These are phyloP conservation scores for Sigmodon hispidus DNA, from an alignment of 2,113 vertebrate genomes.

Conservation along the genomic window DNA sequence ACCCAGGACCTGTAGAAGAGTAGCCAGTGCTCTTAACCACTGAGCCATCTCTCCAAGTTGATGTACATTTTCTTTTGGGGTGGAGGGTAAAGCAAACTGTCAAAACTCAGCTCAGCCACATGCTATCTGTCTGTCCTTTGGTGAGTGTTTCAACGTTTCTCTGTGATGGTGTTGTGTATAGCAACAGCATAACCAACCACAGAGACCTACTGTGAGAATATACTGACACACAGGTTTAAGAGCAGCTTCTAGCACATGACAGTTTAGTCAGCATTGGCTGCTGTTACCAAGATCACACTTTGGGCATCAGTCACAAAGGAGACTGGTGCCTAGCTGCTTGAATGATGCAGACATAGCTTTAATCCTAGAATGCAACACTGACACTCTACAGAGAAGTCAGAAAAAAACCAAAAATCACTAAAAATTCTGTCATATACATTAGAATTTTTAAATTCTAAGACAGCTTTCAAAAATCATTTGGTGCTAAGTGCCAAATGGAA, in stretches of 20 bases:
- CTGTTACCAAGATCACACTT: neutral
- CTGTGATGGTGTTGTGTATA: neutral
- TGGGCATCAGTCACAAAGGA: neutral
- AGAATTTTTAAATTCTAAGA: neutral
- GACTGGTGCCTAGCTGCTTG: neutral
- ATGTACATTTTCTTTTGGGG: neutral
- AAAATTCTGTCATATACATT: neutral
- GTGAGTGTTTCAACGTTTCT: neutral
- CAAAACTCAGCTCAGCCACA: conserved; percentile 23
- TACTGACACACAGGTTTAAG: neutral
- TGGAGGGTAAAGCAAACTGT: neutral
- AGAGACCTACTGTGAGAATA: neutral
- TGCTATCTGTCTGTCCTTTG: neutral
- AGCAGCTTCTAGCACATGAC: neutral
- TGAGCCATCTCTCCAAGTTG: too few relatives aligned
- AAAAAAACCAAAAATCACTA: neutral
- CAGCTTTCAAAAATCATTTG: neutral
- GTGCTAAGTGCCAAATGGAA: conserved; percentile 19
- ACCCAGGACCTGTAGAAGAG: too few relatives aligned
- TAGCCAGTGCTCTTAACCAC: too few relatives aligned
- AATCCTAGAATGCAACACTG: neutral
- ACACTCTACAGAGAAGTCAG: neutral
- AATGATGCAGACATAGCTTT: neutral
- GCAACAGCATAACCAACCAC: neutral
- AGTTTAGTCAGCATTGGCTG: neutral